These are phyloP conservation scores for Mormyrus hasselquistii DNA, from an alignment of 2,797 vertebrate genomes.

Conservation along the genomic window DNA sequence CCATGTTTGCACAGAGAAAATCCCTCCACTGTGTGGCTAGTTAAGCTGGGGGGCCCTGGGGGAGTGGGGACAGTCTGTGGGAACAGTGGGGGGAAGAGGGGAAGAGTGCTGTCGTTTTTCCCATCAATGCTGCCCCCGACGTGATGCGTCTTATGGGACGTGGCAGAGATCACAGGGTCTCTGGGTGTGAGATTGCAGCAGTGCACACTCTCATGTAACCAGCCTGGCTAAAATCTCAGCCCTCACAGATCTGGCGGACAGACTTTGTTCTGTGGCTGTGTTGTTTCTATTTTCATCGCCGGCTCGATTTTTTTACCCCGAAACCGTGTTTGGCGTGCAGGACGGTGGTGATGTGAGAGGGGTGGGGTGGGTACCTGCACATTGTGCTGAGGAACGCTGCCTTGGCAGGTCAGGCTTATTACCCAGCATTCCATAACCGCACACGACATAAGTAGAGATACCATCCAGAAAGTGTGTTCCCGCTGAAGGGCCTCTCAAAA, in stretches of 20 bases:
- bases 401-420: slow-evolving; percentile 39
- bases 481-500: slow-evolving; percentile 40
- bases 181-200: slow-evolving; percentile 37
- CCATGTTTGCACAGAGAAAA: slow-evolving; percentile 61
- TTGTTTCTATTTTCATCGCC: slow-evolving; percentile 37
- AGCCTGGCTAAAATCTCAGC: slow-evolving; percentile 30
- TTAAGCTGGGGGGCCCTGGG: slow-evolving; percentile 65
- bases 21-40: slow-evolving; percentile 49
- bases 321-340: slow-evolving; percentile 21
- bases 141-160: slow-evolving; percentile 50
- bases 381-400: slow-evolving; percentile 34
- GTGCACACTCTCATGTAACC: slow-evolving; percentile 42
- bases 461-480: slow-evolving; percentile 36
- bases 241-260: background rate
- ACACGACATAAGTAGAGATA: slow-evolving; percentile 49
- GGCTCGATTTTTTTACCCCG: slow-evolving; percentile 19
- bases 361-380: slow-evolving; percentile 22
- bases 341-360: slow-evolving; percentile 38
- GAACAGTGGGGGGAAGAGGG: background rate
- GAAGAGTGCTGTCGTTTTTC: slow-evolving; percentile 58
- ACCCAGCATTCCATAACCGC: slow-evolving; percentile 52
- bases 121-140: slow-evolving; percentile 50
- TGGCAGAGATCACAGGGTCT: slow-evolving; percentile 46
- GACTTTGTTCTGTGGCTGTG: slow-evolving; percentile 18
- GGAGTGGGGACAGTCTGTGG: slow-evolving; percentile 47